Evolutionary conservation across 1,140 invertebrate species (phyloP).

Genomic region (Anadara kagoshimensis): DNA sequence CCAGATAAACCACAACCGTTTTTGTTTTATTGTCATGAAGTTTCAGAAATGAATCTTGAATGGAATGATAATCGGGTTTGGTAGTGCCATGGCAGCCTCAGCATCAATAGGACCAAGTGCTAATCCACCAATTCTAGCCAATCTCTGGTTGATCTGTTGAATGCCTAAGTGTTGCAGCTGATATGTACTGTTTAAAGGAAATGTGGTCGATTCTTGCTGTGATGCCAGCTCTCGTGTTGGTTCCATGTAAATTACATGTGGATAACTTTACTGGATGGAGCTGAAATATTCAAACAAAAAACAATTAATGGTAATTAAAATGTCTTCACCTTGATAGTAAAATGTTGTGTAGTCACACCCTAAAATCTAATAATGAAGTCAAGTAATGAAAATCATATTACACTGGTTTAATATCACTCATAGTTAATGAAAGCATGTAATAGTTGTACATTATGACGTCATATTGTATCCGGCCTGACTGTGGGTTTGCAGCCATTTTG

Average conservation of each 20-base stretch:
- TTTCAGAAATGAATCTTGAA: constrained; percentile 82
- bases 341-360: too few species aligned
- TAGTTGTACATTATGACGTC: too few species aligned
- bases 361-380: too few species aligned
- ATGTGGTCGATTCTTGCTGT: constrained; percentile 90
- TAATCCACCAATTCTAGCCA: constrained; percentile 97
- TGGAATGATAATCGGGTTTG: constrained; percentile 67
- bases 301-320: too few species aligned
- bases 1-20: constrained; percentile 97
- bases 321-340: too few species aligned
- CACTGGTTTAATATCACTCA: too few species aligned
- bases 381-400: too few species aligned
- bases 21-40: constrained; percentile 91
- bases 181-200: constrained; percentile 80
- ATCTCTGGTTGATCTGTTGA: constrained; percentile 60
- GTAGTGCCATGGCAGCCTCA: constrained; percentile 86
- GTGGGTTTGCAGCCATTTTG: too few species aligned
- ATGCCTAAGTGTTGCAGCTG: constrained; percentile 52
- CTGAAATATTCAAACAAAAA: constrained; percentile 70
- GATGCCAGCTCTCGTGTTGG: constrained; percentile 90
- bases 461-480: too few species aligned
- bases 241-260: constrained; percentile 95
- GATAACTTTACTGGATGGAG: constrained; percentile 89
- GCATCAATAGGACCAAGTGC: constrained; percentile 91
- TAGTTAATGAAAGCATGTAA: too few species aligned